Base-by-base conservation (phyloP, 2,888 invertebrate genomes). In the Phengaris arion region DNA sequence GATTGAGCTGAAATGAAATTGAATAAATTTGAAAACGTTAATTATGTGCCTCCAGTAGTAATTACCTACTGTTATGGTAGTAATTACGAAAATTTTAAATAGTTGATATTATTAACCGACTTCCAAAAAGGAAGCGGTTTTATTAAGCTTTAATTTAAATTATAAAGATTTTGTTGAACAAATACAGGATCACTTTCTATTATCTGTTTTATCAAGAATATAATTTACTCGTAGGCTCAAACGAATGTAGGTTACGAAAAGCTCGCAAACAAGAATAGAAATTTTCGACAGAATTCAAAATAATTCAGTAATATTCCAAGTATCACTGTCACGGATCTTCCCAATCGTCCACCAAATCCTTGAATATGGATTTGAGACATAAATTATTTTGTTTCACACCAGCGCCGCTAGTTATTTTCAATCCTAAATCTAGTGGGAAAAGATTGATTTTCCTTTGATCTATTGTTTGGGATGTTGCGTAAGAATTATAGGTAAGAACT, bases 1-100 rank as follows among this genome's bases (percentile, higher is more conserved):
- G 92, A 87, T 76, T 92, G 89, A 8, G 92, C 93, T 93, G 88
- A 68, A 90, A 76, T 10, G 77, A 76, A 75, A 76, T 76, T 45
- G 12, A 35, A 12, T 6, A 6, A 64, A 64, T 35, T 64, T 35
- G 35, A 35, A 64, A 12, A 22, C 35, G 35, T 35, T 35, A 35
- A 35, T 2, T 3, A 35, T 35, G 22, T 22, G 35, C 35, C 35
- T 35, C 35, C 35, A 35, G 35, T 35, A 35, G 35, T 35, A 35
- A 35, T 35, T 35, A 35, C 35, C 35, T 35, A 35, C 35, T 35
- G 35, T 35, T 35, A 2, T 35, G 35, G 4, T 35, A 35, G 35
- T 35, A 35, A 35, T 35, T 35, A 35, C 35, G 3, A 35, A 35
- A 35, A 35, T 35, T 35, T 35, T 35, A 35, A 35, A 35, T 35